Base-by-base conservation (phyloP, 1,140 invertebrate species). In the Aphis craccivora region DNA sequence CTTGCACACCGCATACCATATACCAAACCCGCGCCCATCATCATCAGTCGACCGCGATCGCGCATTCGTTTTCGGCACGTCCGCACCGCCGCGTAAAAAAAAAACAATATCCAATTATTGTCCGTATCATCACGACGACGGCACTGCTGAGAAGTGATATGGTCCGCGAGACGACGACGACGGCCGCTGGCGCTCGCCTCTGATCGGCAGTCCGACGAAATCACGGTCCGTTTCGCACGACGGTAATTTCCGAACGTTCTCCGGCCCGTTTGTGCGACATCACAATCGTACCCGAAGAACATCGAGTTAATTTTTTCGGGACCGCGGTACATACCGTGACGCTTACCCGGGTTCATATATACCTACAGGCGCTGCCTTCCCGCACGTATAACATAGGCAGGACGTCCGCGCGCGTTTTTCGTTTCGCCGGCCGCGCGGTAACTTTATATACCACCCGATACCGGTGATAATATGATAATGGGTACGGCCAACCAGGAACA, bases 401-500 rank as follows among this genome's bases (percentile, higher is more conserved):
- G 18, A 30, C 60, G 30, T 76, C 30, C 81, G 1, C 35, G 4
- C 35, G 18, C n/a, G 76, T 83, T 40, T 83, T 83, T 25, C 35
- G 81, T 51, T 6, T 30, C 86, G 86, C 60, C 84, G 86, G 30
- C 14, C 45, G 84, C 11, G 20, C 86, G 43, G 45, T 48, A 22
- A 51, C 43, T 14, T 40, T 40, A 40, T 37, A 67, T n/a, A 76
- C 60, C 60, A 40, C 37, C 14, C 14, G 30, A 5, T 14, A n/a
- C 60, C 60, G 60, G 60, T 76, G 22, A 60, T 93, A 86, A 25
- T 40, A 94, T 76, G 86, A 94, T 94, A 94, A 94, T 94, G 81
- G 94, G 94, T 20, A 94, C 94, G 40, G 93, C 94, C 30, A 94
- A 94, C 91, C 94, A 94, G 91, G 94, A 94, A 84, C 94, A 94